Conservation (phyloP, 2,888 invertebrate species). For the Drosophila cognata region DNA sequence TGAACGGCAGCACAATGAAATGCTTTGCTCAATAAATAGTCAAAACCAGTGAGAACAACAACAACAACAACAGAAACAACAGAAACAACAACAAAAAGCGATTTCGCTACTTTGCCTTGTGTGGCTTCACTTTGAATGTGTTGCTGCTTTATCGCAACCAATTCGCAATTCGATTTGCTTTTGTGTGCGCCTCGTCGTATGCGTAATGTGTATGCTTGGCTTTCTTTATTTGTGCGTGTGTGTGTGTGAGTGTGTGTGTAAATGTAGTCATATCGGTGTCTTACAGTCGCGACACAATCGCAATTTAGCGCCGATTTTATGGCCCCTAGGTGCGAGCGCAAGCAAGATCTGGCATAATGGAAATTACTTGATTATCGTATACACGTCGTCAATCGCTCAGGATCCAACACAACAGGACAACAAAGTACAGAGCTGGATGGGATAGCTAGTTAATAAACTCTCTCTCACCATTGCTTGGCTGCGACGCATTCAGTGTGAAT, state of each 20-base stretch:
- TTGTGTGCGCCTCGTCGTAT: constrained; percentile 73
- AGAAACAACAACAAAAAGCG: constrained; percentile 8
- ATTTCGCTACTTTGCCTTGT: constrained; percentile 35
- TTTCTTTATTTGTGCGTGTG: constrained; percentile 15
- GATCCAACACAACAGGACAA: background rate
- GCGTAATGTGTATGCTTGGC: constrained; percentile 68
- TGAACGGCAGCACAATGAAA: constrained; percentile 74
- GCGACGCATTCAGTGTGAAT: constrained; percentile 33
- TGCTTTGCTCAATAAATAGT: constrained; percentile 75
- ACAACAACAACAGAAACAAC: constrained; percentile 15
- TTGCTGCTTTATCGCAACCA: constrained; percentile 71
- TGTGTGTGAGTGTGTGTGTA: constrained; percentile 19
- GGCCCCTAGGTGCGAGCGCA: constrained; percentile 58
- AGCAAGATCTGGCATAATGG: constrained; percentile 66
- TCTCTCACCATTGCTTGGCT: constrained; percentile 4
- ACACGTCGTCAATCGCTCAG: constrained; percentile 79
- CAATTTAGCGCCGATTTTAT: constrained; percentile 75
- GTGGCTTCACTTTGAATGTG: constrained; percentile 52
- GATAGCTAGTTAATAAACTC: constrained; percentile 54
- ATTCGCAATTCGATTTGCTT: constrained; percentile 81
- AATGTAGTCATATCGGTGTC: constrained; percentile 45
- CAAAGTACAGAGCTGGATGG: background rate
- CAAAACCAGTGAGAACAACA: constrained; percentile 56
- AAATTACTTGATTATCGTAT: constrained; percentile 80
- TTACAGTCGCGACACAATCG: constrained; percentile 76